Evolutionary conservation across 2,113 vertebrate genomes (phyloP).

Genomic region (Perognathus longimembris): DNA sequence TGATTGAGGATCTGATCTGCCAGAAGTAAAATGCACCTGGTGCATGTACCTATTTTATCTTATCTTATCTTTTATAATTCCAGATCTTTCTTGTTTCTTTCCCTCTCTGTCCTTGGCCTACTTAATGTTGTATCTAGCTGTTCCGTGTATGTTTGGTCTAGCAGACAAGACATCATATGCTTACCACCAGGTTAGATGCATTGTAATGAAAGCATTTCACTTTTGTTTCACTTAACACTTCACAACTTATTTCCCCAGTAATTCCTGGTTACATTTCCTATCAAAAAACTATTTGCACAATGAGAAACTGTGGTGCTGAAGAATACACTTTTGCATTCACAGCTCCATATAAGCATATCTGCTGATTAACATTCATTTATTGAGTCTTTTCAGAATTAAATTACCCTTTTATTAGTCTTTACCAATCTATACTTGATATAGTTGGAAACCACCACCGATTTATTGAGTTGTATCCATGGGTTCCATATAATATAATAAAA

Average conservation of each 20-base stretch:
- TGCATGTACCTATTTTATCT: background rate
- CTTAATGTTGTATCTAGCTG: background rate
- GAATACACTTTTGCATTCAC: background rate
- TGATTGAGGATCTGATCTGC: background rate
- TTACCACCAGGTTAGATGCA: background rate
- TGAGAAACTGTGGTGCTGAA: background rate
- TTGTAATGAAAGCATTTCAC: background rate
- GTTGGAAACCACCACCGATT: background rate
- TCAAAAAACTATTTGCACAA: background rate
- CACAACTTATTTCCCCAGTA: background rate
- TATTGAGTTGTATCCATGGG: background rate
- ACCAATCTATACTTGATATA: background rate
- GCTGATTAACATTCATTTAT: background rate
- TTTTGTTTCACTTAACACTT: background rate
- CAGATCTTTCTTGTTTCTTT: background rate
- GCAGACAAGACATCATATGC: background rate
- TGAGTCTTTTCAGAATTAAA: background rate
- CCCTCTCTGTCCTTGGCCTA: background rate
- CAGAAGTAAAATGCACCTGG: background rate
- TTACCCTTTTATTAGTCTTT: background rate
- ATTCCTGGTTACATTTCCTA: background rate
- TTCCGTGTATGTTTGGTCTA: accelerated
- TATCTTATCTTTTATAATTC: background rate
- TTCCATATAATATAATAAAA: constrained; percentile 8
- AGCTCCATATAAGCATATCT: background rate